phyloP scores from a whole-genome alignment of 2,888 invertebrate species.

The Pogonocherus hispidulus region DNA sequence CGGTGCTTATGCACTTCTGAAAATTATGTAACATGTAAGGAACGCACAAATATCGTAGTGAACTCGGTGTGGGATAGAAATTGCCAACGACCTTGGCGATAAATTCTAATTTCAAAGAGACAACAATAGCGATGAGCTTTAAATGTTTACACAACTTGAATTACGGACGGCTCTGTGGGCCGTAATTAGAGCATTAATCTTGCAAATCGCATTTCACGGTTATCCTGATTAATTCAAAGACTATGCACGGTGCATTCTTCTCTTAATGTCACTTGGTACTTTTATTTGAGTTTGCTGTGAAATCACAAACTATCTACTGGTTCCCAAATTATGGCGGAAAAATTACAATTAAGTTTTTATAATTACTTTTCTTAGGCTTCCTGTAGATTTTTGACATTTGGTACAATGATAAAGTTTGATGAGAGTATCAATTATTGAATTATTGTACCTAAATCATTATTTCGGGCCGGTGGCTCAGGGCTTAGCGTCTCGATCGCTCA shows the following conservation, averaged over 20 bases:
- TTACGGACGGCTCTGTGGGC: neutral
- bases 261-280: no score
- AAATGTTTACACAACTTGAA: neutral
- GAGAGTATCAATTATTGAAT: no score
- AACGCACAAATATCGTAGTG: neutral
- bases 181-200: neutral
- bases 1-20: constrained; percentile 4
- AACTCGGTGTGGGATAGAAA: neutral
- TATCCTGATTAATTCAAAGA: neutral
- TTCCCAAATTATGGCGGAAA: no score
- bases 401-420: no score
- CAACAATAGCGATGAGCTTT: constrained; percentile 7
- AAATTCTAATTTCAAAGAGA: constrained; percentile 3
- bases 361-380: no score
- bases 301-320: no score
- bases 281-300: no score
- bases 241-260: neutral
- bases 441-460: no score
- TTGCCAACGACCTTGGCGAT: constrained; percentile 12
- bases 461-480: no score
- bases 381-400: no score
- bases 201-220: neutral
- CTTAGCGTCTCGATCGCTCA: no score
- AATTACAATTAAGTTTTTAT: no score
- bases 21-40: constrained; percentile 1